Evolutionary conservation across 2,888 invertebrate genomes (phyloP), one percentile per base, ranked within the genome.

Genomic region (Lysandra coridon): DNA sequence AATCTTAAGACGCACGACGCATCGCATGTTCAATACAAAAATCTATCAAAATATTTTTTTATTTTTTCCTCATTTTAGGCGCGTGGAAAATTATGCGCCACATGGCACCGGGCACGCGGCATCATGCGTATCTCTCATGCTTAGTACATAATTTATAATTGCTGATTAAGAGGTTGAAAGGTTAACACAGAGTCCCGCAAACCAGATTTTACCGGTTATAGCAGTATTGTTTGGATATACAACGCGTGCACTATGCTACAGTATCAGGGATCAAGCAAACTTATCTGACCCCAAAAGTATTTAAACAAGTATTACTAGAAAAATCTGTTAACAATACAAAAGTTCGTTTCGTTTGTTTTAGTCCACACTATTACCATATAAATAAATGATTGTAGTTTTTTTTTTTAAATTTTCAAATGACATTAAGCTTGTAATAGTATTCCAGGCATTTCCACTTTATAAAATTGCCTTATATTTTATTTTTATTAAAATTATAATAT

Each of bases 101-200:
- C 33, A 69, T 37, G 33, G 69, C 69, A 69, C 33, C 17, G 14
- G 69, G 69, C 69, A 69, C 33, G 33, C 14, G 69, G 69, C 69
- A 69, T 69, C 69, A 69, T 69, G 69, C 69, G 14, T 37, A 17
- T 69, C 33, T 30, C 17, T 23, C 23, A 49, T 75, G 23, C 44
- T 49, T 30, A 74, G 4, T 49, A 75, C 23, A 49, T 49, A 30
- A 53, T 76, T n/a, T 57, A 53, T 12, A 57, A 53, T 14, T 14
- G 30, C 14, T 76, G 37, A 76, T 76, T 33, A 76, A 30, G 30
- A 37, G 69, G 76, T 53, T 33, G 53, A 76, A 76, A 76, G 76
- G 57, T 76, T 53, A 53, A 23, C 6, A 49, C 53, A 30, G 76
- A 57, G 76, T 57, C 76, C 30, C 57, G 14, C 53, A 17, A 76